Evolutionary conservation across 2,113 vertebrate species (phyloP), one percentile per base, ranked within the genome.

Genomic region (Cephalopterus ornatus): DNA sequence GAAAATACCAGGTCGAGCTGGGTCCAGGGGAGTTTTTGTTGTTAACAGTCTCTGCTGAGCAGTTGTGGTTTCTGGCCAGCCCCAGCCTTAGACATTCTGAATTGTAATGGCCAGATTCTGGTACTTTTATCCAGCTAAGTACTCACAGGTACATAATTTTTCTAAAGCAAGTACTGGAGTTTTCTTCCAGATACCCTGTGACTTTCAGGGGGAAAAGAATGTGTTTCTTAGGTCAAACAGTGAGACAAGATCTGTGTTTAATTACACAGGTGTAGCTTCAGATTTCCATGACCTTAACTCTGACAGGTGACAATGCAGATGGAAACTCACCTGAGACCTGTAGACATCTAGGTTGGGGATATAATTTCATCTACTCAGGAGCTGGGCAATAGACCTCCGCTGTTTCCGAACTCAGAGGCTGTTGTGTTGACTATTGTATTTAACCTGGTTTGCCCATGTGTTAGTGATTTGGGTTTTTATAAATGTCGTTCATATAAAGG

Each of bases 401-500:
- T 62, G 8, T 39, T 80, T 77, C 50, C 71, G 41, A 79, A 33
- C 14, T 61, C 6, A 1, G 13, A 49, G 27, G 22, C 17, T 63
- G 0, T 44, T 73, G 27, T 52, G 6, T 78, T 85, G 23, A 32
- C 14, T 63, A 0, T 44, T 66, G 30, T 44, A 6, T 78, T 85
- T 78, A 33, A 44, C 15, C 33, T 78, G 12, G 22, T 91, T 71
- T 77, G 21, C 33, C n/a, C 15, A 1, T 0, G 0, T 76, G 22
- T 53, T 62, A 58, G 7, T 50, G 41, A 11, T 67, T 44, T 58
- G 37, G 24, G 15, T 52, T 89, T 92, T 76, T 72, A 49, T 61
- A 56, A 78, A 37, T 0, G 0, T 12, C 10, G 10, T 37, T 21
- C n/a, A 23, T 47, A 5, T 37, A 72, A 85, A 82, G 20, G 12